phyloP scores from a whole-genome alignment of 2,113 vertebrate species.

The Xenotilapia flavipinnis region DNA sequence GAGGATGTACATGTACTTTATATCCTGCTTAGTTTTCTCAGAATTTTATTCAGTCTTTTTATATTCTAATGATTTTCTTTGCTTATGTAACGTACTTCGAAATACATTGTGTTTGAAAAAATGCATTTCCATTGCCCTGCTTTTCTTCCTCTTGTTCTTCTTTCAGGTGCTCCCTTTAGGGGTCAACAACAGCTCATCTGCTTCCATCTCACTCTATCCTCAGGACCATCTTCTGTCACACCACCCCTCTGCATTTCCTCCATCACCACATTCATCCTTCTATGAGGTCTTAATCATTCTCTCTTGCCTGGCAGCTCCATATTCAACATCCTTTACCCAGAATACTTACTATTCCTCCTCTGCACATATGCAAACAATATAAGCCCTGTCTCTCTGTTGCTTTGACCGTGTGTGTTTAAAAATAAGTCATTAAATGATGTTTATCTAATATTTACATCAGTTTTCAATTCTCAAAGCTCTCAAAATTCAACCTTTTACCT shows the following conservation, averaged over 20 bases:
- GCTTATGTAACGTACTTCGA: accelerated
- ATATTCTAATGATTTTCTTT: not conserved
- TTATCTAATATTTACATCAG: not conserved
- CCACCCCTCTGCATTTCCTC: not conserved
- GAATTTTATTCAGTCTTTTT: not conserved
- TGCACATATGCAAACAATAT: not conserved
- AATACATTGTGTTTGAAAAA: not conserved
- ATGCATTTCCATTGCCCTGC: not conserved
- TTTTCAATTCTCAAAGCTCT: not conserved
- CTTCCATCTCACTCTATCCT: not conserved
- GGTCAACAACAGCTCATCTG: not conserved
- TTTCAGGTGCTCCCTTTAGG: not conserved
- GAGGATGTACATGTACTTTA: not conserved
- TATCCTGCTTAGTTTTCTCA: not conserved
- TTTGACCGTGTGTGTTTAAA: accelerated
- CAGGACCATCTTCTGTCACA: not conserved
- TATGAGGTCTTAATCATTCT: not conserved
- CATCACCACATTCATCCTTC: not conserved
- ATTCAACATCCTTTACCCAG: not conserved
- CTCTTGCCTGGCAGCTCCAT: not conserved
- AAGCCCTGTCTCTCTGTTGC: not conserved
- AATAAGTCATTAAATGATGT: not conserved
- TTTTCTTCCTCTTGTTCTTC: not conserved
- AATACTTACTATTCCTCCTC: not conserved
- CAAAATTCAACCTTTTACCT: not conserved